A percentile compares a stretch with the other conserved stretches of the same genome.
Evolutionary conservation across 2,797 vertebrate species (phyloP).

Genomic region (Delichon dasypus): DNA sequence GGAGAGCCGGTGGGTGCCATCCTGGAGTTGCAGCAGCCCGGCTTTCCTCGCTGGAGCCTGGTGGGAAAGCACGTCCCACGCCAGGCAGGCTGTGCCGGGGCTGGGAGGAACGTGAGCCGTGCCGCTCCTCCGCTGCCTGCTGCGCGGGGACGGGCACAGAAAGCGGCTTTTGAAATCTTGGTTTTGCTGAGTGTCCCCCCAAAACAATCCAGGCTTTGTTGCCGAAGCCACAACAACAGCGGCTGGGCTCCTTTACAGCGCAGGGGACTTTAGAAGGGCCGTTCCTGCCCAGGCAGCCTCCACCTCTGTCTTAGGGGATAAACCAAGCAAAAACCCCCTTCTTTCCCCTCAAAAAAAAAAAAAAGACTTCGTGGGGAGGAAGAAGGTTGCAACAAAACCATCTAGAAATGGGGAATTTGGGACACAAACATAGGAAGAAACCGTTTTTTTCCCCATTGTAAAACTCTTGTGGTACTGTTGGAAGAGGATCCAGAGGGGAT

Average conservation of each 20-base stretch:
- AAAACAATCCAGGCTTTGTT: slow-evolving; percentile 37
- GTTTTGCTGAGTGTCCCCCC: background rate
- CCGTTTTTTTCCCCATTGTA: background rate
- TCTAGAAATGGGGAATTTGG: background rate
- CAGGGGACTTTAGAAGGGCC: background rate
- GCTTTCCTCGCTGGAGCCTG: background rate
- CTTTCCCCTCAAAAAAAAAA: background rate
- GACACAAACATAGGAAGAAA: background rate
- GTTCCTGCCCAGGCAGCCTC: background rate
- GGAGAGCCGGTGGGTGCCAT: accelerated
- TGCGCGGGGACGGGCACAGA: background rate
- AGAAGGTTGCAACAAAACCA: background rate
- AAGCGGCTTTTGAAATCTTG: background rate
- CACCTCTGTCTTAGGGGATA: background rate
- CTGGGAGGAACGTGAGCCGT: slow-evolving; percentile 16
- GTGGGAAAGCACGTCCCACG: background rate
- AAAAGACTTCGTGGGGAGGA: background rate
- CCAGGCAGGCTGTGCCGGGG: background rate
- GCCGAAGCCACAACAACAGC: slow-evolving; percentile 25
- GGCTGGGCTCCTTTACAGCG: background rate
- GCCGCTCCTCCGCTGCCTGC: background rate
- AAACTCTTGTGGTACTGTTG: accelerated
- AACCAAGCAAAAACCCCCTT: background rate
- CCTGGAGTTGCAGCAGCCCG: background rate
- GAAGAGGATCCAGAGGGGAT: background rate